phyloP scores from a whole-genome alignment of 1,140 invertebrate species.

The Nebria ingens region DNA sequence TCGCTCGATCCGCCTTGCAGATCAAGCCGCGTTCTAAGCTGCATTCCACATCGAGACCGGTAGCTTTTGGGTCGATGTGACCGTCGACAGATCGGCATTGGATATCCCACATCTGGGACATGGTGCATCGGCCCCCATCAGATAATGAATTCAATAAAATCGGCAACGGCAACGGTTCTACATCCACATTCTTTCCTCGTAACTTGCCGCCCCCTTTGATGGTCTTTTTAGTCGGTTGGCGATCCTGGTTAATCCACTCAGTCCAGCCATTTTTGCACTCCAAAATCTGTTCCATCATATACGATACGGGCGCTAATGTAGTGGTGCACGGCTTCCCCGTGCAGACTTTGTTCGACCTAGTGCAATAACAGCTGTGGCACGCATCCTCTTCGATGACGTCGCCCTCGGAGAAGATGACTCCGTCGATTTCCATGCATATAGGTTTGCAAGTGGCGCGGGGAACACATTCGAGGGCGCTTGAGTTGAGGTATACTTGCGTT shows the following conservation, averaged over 20 bases:
- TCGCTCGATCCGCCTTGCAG: constrained; percentile 40
- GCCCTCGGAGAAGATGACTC: constrained; percentile 59
- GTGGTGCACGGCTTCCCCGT: constrained; percentile 52
- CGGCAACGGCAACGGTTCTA: constrained; percentile 46
- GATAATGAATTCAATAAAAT: background rate
- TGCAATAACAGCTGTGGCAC: constrained; percentile 69
- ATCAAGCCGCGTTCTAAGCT: constrained; percentile 57
- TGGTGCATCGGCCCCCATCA: constrained; percentile 41
- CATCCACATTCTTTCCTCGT: constrained; percentile 34
- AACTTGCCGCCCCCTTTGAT: constrained; percentile 21
- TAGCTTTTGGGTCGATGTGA: constrained; percentile 51
- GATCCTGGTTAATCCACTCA: constrained; percentile 58
- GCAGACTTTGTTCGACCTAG: constrained; percentile 53
- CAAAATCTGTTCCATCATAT: constrained; percentile 28
- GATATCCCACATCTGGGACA: constrained; percentile 55
- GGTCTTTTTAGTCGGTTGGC: constrained; percentile 30
- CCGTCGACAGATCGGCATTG: constrained; percentile 57
- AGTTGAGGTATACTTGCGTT: constrained; percentile 59
- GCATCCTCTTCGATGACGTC: constrained; percentile 61
- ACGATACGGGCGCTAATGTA: constrained; percentile 12
- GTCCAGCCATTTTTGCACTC: constrained; percentile 60
- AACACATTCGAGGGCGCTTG: constrained; percentile 57
- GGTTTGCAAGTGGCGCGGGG: constrained; percentile 57
- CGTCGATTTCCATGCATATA: constrained; percentile 57
- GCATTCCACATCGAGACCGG: constrained; percentile 63